Conservation (phyloP, 2,888 invertebrate genomes). For the Pollenia angustigena region DNA sequence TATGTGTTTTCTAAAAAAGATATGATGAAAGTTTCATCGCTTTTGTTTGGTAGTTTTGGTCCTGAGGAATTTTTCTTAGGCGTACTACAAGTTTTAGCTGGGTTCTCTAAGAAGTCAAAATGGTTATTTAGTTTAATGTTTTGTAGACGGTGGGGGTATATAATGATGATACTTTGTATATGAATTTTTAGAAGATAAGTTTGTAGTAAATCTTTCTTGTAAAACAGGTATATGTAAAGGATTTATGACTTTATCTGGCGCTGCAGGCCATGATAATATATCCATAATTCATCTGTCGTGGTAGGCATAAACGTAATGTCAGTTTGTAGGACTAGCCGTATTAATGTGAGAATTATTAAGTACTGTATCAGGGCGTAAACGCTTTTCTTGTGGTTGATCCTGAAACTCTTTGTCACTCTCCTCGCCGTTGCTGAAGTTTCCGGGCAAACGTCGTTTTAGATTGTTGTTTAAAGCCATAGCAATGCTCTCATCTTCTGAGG, state of each 20-base stretch:
- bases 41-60: conserved; percentile 61
- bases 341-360: conserved; percentile 41
- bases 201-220: conserved; percentile 38
- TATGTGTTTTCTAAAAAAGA: conserved; percentile 68
- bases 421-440: conserved; percentile 80
- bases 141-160: conserved; percentile 69
- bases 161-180: conserved; percentile 54
- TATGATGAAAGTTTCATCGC: conserved; percentile 70
- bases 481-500: conserved; percentile 80
- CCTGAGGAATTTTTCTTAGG: conserved; percentile 61
- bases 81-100: conserved; percentile 62
- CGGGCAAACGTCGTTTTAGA: conserved; percentile 80
- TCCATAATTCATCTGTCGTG: conserved; percentile 79
- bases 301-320: conserved; percentile 80
- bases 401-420: conserved; percentile 80
- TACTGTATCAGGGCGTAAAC: conserved; percentile 64
- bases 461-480: conserved; percentile 75
- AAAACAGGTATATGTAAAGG: background rate
- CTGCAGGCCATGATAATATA: conserved; percentile 67
- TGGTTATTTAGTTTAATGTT: conserved; percentile 22
- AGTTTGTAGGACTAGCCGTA: conserved; percentile 76
- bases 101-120: conserved; percentile 6
- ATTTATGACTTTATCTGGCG: conserved; percentile 25
- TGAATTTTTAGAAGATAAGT: conserved; percentile 20
- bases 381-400: conserved; percentile 75